These are phyloP conservation scores for Craseonycteris thonglongyai DNA, from an alignment of 2,113 vertebrate species.

Conservation along the genomic window DNA sequence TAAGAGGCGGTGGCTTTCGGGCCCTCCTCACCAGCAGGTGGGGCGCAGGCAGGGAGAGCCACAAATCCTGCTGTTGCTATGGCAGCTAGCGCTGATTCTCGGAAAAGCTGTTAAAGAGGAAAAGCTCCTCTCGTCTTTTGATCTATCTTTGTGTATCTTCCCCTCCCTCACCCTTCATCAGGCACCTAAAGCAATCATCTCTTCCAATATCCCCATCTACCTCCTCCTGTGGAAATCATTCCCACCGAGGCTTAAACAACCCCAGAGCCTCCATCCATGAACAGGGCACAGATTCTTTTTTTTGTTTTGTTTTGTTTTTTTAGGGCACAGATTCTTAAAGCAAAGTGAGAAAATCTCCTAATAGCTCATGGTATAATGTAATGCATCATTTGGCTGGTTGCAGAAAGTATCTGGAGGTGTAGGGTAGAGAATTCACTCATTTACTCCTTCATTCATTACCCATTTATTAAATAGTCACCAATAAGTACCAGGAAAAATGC, in stretches of 20 bases:
- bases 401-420: neutral
- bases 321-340: neutral
- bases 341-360: neutral
- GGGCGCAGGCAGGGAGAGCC: neutral
- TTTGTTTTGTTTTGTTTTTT: no score
- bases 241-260: neutral
- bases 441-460: neutral
- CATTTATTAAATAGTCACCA: neutral
- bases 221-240: neutral
- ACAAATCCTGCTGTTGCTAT: constrained; percentile 43
- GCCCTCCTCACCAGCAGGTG: constrained; percentile 14
- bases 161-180: neutral
- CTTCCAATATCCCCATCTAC: neutral
- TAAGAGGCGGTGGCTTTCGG: neutral
- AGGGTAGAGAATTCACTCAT: neutral
- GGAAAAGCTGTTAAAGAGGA: constrained; percentile 21
- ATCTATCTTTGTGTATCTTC: neutral
- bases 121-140: neutral
- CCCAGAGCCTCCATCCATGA: neutral
- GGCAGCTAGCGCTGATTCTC: constrained; percentile 16
- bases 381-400: neutral
- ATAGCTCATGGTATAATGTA: neutral
- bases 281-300: no score
- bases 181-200: neutral
- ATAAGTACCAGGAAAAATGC: neutral